phyloP scores from a whole-genome alignment of 2,113 vertebrate genomes.

The Chrysemys picta region DNA sequence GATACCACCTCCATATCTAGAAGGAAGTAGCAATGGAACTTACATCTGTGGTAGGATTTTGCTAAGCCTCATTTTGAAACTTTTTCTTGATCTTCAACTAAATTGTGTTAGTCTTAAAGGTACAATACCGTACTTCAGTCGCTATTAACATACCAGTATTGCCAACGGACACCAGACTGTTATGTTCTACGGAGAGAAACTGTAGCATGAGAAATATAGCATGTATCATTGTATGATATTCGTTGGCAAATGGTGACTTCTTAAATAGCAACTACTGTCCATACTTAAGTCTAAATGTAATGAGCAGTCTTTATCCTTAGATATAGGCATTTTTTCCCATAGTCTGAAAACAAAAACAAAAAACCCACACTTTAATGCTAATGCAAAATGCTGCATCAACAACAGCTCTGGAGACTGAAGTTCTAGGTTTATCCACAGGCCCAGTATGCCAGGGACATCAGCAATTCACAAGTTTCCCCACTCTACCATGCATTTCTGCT shows the following conservation, averaged over 20 bases:
- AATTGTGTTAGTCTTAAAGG: background rate
- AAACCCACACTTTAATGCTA: background rate
- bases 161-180: background rate
- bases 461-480: background rate
- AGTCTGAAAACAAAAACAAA: background rate
- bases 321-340: background rate
- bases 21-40: background rate
- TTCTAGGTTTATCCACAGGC: background rate
- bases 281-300: background rate
- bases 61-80: background rate
- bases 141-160: background rate
- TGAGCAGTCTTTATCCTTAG: background rate
- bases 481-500: background rate
- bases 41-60: fast-evolving
- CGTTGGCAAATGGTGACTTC: background rate
- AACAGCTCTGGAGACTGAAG: background rate
- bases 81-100: background rate
- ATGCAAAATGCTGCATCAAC: background rate
- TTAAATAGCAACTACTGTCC: background rate
- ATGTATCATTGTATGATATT: background rate
- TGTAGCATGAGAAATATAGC: background rate
- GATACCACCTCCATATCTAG: background rate
- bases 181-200: background rate
- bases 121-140: background rate
- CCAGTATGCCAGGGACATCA: background rate